Evolutionary conservation across 2,888 invertebrate species (phyloP).

Genomic region (Ormyrus pomaceus): DNA sequence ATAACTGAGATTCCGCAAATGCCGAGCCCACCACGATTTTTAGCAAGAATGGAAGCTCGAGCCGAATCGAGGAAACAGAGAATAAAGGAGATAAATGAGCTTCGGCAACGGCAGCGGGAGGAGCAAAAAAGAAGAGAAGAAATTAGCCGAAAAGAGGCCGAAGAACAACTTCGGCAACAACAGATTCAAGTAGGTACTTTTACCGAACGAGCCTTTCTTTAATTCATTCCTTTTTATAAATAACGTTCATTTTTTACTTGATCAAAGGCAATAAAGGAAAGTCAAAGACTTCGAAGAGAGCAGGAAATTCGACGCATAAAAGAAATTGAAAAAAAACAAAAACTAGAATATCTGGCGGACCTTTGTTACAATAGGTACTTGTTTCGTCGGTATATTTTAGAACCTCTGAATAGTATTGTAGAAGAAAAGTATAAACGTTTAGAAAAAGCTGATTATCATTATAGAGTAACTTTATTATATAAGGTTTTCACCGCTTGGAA

Average conservation of each 20-base stretch:
- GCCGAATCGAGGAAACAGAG: constrained; percentile 80
- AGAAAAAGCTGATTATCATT: constrained; percentile 78
- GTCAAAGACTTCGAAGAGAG: constrained; percentile 65
- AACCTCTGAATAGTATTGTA: constrained; percentile 64
- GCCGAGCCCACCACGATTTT: constrained; percentile 79
- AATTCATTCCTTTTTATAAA: background rate
- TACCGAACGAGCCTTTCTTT: background rate
- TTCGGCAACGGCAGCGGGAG: constrained; percentile 71
- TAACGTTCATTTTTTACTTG: background rate
- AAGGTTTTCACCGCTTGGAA: constrained; percentile 77
- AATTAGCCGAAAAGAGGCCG: constrained; percentile 72
- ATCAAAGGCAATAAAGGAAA: constrained; percentile 66
- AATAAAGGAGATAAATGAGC: constrained; percentile 71
- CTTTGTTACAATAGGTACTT: constrained; percentile 67
- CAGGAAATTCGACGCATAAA: constrained; percentile 63
- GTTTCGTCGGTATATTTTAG: constrained; percentile 65
- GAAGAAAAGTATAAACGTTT: constrained; percentile 61
- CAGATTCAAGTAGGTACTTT: constrained; percentile 71
- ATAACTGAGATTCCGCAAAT: constrained; percentile 60
- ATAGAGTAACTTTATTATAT: constrained; percentile 76
- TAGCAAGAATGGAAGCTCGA: constrained; percentile 85
- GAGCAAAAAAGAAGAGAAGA: constrained; percentile 74
- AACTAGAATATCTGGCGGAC: constrained; percentile 64
- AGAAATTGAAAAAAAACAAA: constrained; percentile 63
- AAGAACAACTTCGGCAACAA: constrained; percentile 72